phyloP scores from a whole-genome alignment of 2,797 vertebrate genomes.

The Xenops minutus region DNA sequence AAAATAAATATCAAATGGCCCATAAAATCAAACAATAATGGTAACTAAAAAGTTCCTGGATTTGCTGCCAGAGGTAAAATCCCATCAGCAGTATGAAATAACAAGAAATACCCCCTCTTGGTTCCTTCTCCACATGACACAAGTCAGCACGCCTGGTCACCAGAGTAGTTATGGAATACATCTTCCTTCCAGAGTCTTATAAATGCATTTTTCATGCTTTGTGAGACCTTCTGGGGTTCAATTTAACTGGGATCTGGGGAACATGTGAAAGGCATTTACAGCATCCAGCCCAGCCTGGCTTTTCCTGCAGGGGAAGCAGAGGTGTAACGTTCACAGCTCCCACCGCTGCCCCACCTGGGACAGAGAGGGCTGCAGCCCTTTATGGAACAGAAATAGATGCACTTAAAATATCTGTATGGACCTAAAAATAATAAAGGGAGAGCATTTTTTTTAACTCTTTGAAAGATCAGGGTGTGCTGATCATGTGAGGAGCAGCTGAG shows the following conservation, averaged over 20 bases:
- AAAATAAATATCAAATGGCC: slow-evolving; percentile 62
- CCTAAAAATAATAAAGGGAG: not conserved
- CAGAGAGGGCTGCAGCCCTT: not conserved
- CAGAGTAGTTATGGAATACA: slow-evolving; percentile 43
- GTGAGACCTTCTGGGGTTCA: slow-evolving; percentile 46
- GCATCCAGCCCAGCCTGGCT: not conserved
- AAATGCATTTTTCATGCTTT: slow-evolving; percentile 63
- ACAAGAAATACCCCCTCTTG: not conserved
- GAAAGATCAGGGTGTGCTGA: not conserved
- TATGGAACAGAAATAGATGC: not conserved
- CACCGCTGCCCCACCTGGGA: not conserved
- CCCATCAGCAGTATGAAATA: slow-evolving; percentile 44
- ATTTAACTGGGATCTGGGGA: slow-evolving; percentile 61
- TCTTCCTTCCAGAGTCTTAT: slow-evolving; percentile 37
- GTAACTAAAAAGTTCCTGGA: slow-evolving; percentile 59
- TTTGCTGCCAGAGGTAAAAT: slow-evolving; percentile 54
- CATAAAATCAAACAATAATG: slow-evolving; percentile 66
- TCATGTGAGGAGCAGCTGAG: not conserved
- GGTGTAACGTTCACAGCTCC: slow-evolving; percentile 19
- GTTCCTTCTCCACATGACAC: slow-evolving; percentile 35
- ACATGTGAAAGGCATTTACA: slow-evolving; percentile 61
- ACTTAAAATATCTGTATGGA: not conserved
- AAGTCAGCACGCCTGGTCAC: slow-evolving; percentile 56
- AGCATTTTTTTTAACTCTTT: not conserved
- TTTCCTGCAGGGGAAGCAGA: slow-evolving; percentile 57